Evolutionary conservation across 2,888 invertebrate genomes (phyloP), one percentile per base, ranked within the genome.

Genomic region (Hesperia comma): DNA sequence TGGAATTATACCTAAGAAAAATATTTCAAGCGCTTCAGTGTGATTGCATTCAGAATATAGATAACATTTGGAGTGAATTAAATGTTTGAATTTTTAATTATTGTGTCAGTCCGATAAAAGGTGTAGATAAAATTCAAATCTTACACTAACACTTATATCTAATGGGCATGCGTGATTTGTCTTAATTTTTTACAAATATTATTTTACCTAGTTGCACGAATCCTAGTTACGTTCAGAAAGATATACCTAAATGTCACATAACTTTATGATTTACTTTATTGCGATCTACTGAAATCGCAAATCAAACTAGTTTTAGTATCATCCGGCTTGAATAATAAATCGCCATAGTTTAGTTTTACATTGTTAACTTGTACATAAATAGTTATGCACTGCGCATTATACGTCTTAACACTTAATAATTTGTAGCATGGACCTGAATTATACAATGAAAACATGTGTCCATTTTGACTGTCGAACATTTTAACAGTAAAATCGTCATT

Each of bases 1-100:
- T 73, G 15, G 21, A 57, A 55, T 67, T 43, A 33, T 67, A 67
- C 61, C 40, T 41, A 40, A 33, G 32, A 43, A 43, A 19, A 46
- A 19, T 40, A 63, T 6, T 60, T 32, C 26, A 21, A 51, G 21
- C 49, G 60, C 57, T 33, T 56, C 56, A 49, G 51, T 60, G 33
- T 41, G 41, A 56, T 60, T 53, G 32, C 17, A 46, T 46, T 46
- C 41, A 26, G 26, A 26, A 26, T 4, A 26, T 37, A 12, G 3
- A 37, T 12, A 12, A 12, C 3, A 37, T 37, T 8, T 37, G 8
- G 37, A 37, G 37, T 37, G 37, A 37, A 10, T 37, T 0, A 37
- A 8, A 37, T 12, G 3, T 12, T 37, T 37, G 8, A 7, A 7
- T n/a, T n/a, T n/a, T n/a, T n/a, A n/a, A n/a, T n/a, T n/a, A n/a